A percentile compares a stretch with the other conserved stretches of the same genome.
phyloP scores from a whole-genome alignment of 2,797 vertebrate genomes.

The Alauda arvensis region DNA sequence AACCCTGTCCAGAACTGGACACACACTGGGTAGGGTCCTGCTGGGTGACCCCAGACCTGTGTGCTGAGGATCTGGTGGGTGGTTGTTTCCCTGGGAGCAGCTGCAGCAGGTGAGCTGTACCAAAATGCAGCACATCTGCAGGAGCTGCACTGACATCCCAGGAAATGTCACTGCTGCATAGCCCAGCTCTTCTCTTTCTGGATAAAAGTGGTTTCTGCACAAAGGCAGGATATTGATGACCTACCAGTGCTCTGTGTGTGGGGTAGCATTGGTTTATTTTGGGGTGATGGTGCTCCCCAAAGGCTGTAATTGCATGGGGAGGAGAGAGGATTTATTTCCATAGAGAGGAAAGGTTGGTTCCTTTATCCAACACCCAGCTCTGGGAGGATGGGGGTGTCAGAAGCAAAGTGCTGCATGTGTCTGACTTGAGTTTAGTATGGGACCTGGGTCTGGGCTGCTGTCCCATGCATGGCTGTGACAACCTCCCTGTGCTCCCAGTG shows the following conservation, averaged over 20 bases:
- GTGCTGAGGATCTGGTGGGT: not conserved
- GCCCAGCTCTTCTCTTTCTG: not conserved
- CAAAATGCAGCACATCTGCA: rapidly evolving
- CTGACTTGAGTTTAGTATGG: not conserved
- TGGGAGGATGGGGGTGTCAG: not conserved
- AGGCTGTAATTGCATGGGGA: not conserved
- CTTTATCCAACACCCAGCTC: not conserved
- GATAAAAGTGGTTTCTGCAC: not conserved
- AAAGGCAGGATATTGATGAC: not conserved
- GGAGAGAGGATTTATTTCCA: not conserved
- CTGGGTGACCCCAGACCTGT: not conserved
- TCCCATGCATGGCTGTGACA: too few relatives aligned
- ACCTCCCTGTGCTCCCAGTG: not conserved
- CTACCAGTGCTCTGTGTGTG: not conserved
- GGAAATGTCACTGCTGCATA: not conserved
- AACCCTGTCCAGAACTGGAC: not conserved
- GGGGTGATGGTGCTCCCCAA: not conserved
- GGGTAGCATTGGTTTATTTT: not conserved
- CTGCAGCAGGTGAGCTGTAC: not conserved
- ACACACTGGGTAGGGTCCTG: not conserved
- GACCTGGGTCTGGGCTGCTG: not conserved
- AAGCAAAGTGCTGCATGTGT: rapidly evolving
- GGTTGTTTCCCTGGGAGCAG: not conserved
- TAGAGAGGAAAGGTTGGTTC: not conserved
- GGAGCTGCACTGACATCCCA: not conserved